Conservation (phyloP, 30 jellyfish, hydroid and myxozoan genomes). For the Hydractinia echinata region DNA sequence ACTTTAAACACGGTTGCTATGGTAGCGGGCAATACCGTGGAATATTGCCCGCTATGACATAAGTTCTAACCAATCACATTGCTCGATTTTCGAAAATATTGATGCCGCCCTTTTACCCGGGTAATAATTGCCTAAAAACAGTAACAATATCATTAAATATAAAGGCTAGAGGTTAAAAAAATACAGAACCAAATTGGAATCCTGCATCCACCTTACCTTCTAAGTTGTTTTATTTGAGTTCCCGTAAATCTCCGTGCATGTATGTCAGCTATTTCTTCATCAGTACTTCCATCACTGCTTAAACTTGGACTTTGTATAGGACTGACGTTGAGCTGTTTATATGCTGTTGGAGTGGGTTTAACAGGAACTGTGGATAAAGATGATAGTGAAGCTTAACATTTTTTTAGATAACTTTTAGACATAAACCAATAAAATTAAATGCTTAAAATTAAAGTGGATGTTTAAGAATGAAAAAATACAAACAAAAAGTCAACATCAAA, state of each 20-base stretch:
- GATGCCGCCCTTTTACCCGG: too few relatives aligned
- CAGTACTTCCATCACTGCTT: conserved; percentile 94
- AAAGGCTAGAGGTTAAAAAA: neutral
- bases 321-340: conserved; percentile 53
- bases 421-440: too few relatives aligned
- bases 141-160: neutral
- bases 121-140: neutral
- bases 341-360: conserved; percentile 3
- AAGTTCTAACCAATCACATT: too few relatives aligned
- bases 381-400: neutral
- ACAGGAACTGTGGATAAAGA: neutral
- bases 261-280: conserved; percentile 84
- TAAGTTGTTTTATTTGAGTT: conserved; percentile 30
- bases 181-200: too few relatives aligned
- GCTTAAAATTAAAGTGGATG: too few relatives aligned
- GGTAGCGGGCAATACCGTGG: too few relatives aligned
- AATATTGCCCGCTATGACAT: too few relatives aligned
- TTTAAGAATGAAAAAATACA: too few relatives aligned
- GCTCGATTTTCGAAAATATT: too few relatives aligned
- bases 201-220: neutral
- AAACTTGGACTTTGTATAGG: conserved; percentile 78
- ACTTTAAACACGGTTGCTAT: too few relatives aligned
- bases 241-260: conserved; percentile 53
- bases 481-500: too few relatives aligned
- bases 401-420: neutral